A percentile compares a stretch with the other conserved stretches of the same genome.
Conservation (phyloP, 2,113 vertebrate genomes). For the Salvator merianae region DNA sequence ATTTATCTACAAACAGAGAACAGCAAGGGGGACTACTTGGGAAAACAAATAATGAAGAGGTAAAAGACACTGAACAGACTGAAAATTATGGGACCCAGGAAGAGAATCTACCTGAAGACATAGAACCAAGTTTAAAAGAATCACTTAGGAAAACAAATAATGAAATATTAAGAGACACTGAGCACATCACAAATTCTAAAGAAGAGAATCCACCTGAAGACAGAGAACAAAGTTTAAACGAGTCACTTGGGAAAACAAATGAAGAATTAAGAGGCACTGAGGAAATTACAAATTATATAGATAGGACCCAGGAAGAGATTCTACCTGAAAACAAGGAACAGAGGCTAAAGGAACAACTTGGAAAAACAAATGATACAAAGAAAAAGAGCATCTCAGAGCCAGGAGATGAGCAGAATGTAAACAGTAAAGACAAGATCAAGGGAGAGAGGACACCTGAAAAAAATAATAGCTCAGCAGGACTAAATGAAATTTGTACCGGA, state of each 20-base stretch:
- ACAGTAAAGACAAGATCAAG: neutral
- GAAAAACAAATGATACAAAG: neutral
- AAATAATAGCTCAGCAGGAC: accelerated
- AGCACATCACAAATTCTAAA: neutral
- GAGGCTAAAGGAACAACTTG: neutral
- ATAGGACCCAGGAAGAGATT: neutral
- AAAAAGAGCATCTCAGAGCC: too few relatives aligned
- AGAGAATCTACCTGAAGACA: neutral
- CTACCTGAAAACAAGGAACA: neutral
- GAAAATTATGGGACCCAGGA: neutral
- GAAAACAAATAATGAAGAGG: neutral
- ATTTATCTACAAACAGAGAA: neutral
- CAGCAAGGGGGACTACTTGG: neutral
- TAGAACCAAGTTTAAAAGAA: neutral
- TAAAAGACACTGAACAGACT: neutral
- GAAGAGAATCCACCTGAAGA: neutral
- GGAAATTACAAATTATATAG: neutral
- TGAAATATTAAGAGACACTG: neutral
- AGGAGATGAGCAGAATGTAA: neutral
- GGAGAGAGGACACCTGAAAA: neutral
- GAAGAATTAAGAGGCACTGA: neutral
- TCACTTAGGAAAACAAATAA: neutral
- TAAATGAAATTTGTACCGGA: conserved; percentile 39
- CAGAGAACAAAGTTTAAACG: neutral
- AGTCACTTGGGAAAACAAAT: neutral